These are phyloP conservation scores for Tauraco erythrolophus DNA, from an alignment of 2,113 vertebrate species.

Conservation along the genomic window DNA sequence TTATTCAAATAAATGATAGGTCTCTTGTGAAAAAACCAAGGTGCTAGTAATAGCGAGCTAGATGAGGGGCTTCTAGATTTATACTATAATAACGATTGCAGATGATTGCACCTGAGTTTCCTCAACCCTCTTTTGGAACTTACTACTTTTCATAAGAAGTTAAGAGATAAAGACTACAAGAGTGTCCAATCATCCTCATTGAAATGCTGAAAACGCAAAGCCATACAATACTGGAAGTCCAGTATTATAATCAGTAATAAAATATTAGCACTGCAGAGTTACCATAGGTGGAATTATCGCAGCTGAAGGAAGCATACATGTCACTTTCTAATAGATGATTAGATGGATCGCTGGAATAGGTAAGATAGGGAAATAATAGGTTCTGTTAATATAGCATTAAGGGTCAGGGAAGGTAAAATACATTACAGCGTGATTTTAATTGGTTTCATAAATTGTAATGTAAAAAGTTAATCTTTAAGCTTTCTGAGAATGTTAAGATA, in stretches of 20 bases:
- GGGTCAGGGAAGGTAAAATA: not conserved
- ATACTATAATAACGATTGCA: too few relatives aligned
- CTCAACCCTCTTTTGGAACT: not conserved
- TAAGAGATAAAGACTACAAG: not conserved
- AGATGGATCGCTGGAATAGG: not conserved
- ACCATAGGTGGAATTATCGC: not conserved
- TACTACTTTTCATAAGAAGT: not conserved
- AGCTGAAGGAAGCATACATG: not conserved
- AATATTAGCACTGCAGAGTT: not conserved
- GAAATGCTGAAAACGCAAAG: not conserved
- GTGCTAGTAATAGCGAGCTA: rapidly evolving
- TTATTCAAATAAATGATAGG: not conserved
- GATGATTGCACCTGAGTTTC: not conserved
- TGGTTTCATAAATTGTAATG: not conserved
- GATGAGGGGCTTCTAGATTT: not conserved
- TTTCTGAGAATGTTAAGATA: not conserved
- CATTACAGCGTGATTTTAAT: not conserved
- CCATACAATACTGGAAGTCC: not conserved
- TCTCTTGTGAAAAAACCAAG: not conserved
- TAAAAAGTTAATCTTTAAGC: slow-evolving; percentile 3
- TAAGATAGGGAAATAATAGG: not conserved
- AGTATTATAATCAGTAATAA: not conserved
- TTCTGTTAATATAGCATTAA: not conserved
- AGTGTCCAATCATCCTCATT: not conserved
- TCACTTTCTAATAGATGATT: not conserved